These are phyloP conservation scores for Scaptodrosophila lebanonensis DNA, from an alignment of 1,140 invertebrate species.

Conservation along the genomic window DNA sequence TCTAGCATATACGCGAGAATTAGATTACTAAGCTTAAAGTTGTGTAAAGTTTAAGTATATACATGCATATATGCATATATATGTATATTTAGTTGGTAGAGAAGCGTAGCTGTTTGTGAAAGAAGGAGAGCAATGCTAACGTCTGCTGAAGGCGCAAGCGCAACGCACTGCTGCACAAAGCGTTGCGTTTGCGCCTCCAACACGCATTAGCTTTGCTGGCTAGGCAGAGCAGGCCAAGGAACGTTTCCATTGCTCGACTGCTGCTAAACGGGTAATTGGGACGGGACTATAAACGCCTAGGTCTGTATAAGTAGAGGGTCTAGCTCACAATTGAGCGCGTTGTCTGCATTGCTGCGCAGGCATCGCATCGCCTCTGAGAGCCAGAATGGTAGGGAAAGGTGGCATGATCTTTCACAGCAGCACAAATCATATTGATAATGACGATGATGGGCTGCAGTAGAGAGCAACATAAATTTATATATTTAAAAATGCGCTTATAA, in stretches of 20 bases:
- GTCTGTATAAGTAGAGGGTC: no score
- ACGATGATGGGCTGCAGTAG: no score
- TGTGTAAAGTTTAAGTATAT: conserved; percentile 67
- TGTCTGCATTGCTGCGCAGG: no score
- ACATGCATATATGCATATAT: conserved; percentile 2
- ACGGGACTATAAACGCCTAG: neutral
- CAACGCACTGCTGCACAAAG: no score
- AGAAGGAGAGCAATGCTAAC: neutral
- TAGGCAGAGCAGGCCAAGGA: no score
- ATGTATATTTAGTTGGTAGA: neutral
- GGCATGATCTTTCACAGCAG: no score
- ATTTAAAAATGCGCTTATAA: conserved; percentile 76
- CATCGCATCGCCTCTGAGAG: no score
- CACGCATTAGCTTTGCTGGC: neutral
- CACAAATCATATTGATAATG: no score
- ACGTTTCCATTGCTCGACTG: no score
- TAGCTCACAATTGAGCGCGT: no score
- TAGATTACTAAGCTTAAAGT: conserved; percentile 69
- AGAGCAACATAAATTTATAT: conserved; percentile 55
- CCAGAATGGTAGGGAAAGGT: no score
- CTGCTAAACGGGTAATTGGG: no score
- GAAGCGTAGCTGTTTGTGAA: conserved; percentile 5
- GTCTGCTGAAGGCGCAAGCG: conserved; percentile 2
- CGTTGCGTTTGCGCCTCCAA: conserved; percentile 1
- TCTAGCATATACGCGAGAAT: conserved; percentile 54